A percentile compares a stretch with the other conserved stretches of the same genome.
Evolutionary conservation across 2,888 invertebrate genomes (phyloP).

Genomic region (Diadegma fenestrale): DNA sequence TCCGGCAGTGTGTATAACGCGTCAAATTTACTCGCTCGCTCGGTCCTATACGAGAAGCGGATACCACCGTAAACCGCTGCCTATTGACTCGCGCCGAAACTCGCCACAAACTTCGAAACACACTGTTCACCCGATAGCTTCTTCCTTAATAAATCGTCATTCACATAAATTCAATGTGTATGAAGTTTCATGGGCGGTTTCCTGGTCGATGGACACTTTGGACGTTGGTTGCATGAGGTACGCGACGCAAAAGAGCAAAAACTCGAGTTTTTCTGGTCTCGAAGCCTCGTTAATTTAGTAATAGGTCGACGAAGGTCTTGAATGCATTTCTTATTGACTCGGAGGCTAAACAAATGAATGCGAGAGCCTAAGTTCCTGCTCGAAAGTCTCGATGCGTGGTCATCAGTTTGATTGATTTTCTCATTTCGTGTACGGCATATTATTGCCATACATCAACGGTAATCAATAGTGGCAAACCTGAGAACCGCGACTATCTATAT

Average conservation of each 20-base stretch:
- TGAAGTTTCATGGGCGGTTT: not conserved
- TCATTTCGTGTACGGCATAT: constrained; percentile 67
- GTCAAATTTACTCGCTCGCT: constrained; percentile 57
- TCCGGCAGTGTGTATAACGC: constrained; percentile 31
- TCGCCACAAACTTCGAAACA: constrained; percentile 50
- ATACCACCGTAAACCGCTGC: constrained; percentile 2
- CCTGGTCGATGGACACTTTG: not conserved
- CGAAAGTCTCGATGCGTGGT: constrained; percentile 30
- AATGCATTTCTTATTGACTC: constrained; percentile 7
- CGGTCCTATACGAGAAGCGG: constrained; percentile 12
- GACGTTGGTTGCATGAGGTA: not conserved
- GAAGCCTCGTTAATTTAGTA: not conserved
- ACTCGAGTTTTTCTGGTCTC: not conserved
- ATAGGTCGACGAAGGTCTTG: not conserved
- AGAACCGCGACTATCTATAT: constrained; percentile 63
- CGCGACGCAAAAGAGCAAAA: not conserved
- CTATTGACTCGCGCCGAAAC: not conserved
- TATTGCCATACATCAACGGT: constrained; percentile 71
- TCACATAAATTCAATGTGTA: not conserved
- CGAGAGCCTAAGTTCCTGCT: constrained; percentile 38
- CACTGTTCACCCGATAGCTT: constrained; percentile 8
- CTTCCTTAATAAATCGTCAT: not conserved
- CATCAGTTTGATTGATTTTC: constrained; percentile 68
- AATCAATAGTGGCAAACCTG: constrained; percentile 72
- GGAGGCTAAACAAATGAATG: constrained; percentile 12